Percentiles rank a stretch among this genome's conserved stretches.
phyloP scores from a whole-genome alignment of 2,113 vertebrate genomes.

The Corythoichthys haematopterus region DNA sequence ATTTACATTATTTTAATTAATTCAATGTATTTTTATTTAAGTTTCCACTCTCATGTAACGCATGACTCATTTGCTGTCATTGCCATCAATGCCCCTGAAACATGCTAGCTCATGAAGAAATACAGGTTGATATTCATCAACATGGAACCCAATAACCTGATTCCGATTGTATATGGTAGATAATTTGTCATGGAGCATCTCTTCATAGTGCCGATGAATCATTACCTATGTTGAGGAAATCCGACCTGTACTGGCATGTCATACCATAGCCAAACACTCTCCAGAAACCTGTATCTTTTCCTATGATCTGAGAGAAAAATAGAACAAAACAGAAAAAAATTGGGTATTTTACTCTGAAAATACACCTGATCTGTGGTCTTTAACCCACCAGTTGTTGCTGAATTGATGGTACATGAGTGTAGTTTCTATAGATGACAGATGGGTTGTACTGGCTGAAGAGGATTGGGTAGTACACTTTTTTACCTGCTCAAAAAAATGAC shows the following conservation, averaged over 20 bases:
- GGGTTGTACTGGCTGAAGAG: constrained; percentile 97
- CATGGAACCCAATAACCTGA: no score
- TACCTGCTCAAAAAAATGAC: constrained; percentile 71
- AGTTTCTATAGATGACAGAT: constrained; percentile 84
- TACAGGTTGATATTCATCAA: no score
- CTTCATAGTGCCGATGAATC: background rate
- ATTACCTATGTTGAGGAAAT: constrained; percentile 96
- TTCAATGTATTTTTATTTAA: no score
- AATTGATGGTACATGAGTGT: constrained; percentile 73
- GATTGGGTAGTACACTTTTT: constrained; percentile 92
- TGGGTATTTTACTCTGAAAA: no score
- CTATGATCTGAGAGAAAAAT: constrained; percentile 77
- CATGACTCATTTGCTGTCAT: no score
- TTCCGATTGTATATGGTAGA: no score
- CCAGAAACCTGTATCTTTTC: constrained; percentile 92
- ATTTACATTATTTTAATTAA: no score
- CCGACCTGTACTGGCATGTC: constrained; percentile 94
- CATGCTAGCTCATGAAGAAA: no score
- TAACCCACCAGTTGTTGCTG: constrained; percentile 84
- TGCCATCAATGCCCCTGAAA: no score
- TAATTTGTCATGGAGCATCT: background rate
- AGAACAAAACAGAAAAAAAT: no score
- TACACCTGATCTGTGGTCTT: background rate
- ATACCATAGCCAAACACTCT: constrained; percentile 94
- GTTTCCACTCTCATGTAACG: no score